Base-by-base conservation (phyloP, 23 tunicate species). In the Trididemnum nubilum region DNA sequence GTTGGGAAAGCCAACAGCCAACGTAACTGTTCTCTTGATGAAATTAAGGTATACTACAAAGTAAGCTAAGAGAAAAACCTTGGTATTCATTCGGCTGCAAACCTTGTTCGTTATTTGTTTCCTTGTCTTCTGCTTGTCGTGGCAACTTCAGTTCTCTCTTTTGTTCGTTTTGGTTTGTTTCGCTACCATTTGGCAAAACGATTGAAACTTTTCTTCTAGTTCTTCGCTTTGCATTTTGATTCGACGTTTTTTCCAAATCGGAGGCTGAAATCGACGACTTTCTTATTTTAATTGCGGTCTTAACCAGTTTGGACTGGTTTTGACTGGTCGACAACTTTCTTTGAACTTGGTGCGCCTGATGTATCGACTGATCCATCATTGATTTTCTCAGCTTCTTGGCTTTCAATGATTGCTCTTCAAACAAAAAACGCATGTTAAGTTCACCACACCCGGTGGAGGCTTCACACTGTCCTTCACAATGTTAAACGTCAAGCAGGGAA, bases 401-500 rank as follows among this genome's bases (percentile, higher is more conserved):
- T 67, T 33, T 67, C n/a, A 67, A n/a, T 5, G 74, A 31, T 33
- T 67, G 74, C 22, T 67, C 74, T 67, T 37, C 26, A 12, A 61
- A 22, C 12, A 49, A 9, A 12, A 49, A 49, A 49, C 57, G 57
- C 57, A 12, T 49, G 57, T 49, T 49, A 9, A 9, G n/a, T n/a
- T n/a, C n/a, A n/a, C n/a, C n/a, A n/a, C n/a, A n/a, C n/a, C n/a
- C n/a, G n/a, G n/a, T n/a, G n/a, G n/a, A n/a, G n/a, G n/a, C n/a
- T n/a, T n/a, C n/a, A n/a, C n/a, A n/a, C n/a, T n/a, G n/a, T n/a
- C n/a, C n/a, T n/a, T n/a, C n/a, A n/a, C n/a, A n/a, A n/a, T n/a
- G n/a, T n/a, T n/a, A n/a, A n/a, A n/a, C n/a, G n/a, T n/a, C n/a
- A n/a, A n/a, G n/a, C n/a, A n/a, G n/a, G n/a, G n/a, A n/a, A n/a